Evolutionary conservation across 2,888 invertebrate species (phyloP).

Genomic region (Synanthedon andrenaeformis): DNA sequence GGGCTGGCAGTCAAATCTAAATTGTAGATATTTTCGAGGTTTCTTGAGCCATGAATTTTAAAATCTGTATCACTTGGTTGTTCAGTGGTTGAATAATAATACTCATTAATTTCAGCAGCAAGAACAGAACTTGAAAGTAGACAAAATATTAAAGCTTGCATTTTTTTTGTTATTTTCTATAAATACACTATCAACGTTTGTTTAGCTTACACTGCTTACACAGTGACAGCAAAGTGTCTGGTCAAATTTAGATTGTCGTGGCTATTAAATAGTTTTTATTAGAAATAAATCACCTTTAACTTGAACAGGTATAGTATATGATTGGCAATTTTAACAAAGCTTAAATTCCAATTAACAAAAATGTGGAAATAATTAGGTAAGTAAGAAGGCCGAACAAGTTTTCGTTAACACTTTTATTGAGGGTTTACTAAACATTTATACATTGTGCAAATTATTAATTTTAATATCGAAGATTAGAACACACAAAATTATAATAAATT

Average conservation of each 20-base stretch:
- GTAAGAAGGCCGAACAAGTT: not conserved
- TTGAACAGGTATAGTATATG: not conserved
- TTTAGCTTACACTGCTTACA: too few relatives aligned
- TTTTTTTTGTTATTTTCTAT: not conserved
- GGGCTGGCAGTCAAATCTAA: conserved; percentile 7
- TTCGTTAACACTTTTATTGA: not conserved
- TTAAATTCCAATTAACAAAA: not conserved
- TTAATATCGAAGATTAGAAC: conserved; percentile 1
- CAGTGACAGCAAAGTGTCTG: not conserved
- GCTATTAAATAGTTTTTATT: not conserved
- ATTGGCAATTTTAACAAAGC: not conserved
- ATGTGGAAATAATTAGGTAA: not conserved
- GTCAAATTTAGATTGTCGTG: not conserved
- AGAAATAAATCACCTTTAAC: not conserved
- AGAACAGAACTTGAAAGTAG: not conserved
- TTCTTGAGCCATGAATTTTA: not conserved
- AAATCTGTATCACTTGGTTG: not conserved
- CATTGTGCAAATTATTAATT: not conserved
- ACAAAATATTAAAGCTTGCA: not conserved
- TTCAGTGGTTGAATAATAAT: not conserved
- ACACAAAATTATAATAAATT: conserved; percentile 14
- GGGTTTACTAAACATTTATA: not conserved
- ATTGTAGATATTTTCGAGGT: not conserved
- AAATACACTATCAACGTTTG: too few relatives aligned
- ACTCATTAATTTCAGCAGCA: not conserved